Conservation (phyloP, 2,888 invertebrate genomes). For the Habrosyne pyritoides region DNA sequence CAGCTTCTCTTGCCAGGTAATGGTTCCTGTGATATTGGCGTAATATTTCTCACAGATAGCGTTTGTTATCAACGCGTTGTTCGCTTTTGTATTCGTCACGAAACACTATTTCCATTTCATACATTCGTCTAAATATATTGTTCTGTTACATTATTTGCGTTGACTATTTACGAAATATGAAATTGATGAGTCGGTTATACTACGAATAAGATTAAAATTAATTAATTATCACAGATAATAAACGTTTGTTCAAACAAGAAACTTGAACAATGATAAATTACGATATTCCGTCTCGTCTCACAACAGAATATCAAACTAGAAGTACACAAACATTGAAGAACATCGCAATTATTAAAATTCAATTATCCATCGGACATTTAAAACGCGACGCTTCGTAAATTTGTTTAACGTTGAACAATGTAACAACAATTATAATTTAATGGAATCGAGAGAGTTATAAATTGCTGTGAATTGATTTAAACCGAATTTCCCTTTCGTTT, state of each 20-base stretch:
- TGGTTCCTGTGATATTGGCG: constrained; percentile 66
- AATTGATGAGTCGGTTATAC: not conserved
- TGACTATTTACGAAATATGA: not conserved
- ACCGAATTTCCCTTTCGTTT: constrained; percentile 38
- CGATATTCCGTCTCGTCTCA: not conserved
- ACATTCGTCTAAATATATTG: not conserved
- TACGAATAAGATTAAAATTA: not conserved
- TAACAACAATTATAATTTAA: constrained; percentile 40
- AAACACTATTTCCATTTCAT: constrained; percentile 11
- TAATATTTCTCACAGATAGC: constrained; percentile 70
- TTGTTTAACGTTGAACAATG: constrained; percentile 9
- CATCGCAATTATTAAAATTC: constrained; percentile 10
- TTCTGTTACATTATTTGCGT: too few species aligned
- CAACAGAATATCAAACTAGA: not conserved
- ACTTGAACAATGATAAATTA: constrained; percentile 1
- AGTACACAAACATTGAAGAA: constrained; percentile 1
- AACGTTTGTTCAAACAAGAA: not conserved
- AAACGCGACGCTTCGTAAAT: constrained; percentile 29
- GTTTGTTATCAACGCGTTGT: constrained; percentile 66
- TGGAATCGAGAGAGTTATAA: constrained; percentile 46
- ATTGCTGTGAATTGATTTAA: constrained; percentile 52
- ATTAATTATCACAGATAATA: constrained; percentile 2
- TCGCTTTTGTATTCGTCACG: constrained; percentile 51
- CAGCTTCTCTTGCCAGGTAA: constrained; percentile 60
- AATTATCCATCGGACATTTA: constrained; percentile 19